Evolutionary conservation across 2,113 vertebrate genomes (phyloP), one percentile per base, ranked within the genome.

Genomic region (Myiopsitta monachus): DNA sequence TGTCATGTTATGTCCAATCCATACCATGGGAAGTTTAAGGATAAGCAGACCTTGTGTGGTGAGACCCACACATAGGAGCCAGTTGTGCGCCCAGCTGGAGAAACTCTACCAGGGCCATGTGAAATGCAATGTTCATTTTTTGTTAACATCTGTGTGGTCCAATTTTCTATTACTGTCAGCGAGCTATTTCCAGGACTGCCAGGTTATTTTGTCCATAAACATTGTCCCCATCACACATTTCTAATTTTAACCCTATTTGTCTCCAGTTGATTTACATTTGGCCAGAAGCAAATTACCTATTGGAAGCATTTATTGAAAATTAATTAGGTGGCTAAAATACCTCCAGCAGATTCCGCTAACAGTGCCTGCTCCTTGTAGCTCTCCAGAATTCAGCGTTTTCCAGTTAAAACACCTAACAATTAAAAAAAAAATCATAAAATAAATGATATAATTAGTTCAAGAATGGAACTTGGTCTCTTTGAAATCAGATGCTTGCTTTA

Each of bases 291-390:
- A 98, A 98, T 97, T 95, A 96, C 97, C 96, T 97, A 98, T 97
- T 98, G 97, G 88, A 96, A 98, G 97, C 96, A 98, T 98, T 98
- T 97, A 98, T 98, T 98, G 98, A 98, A 97, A 98, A 98, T 98
- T 98, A 98, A 98, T 98, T 98, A 97, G 98, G 98, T 98, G 98
- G 97, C 97, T 97, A 96, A 97, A 98, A 96, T 96, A 97, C 97
- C 97, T 97, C 72, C 91, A 97, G 98, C 97, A 96, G 97, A 91
- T 96, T 96, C 95, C 93, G 94, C 97, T 96, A 90, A 88, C 94
- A 64, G 96, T 84, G 94, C 88, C 72, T 94, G 96, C 87, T 98
- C 96, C 97, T 97, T 95, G 94, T 93, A 83, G 96, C 96, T 96
- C 95, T 87, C 96, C 97, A 96, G 94, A 96, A 92, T 87, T 88